Base-by-base conservation (phyloP, 2,797 vertebrate genomes). In the Sebastes aleutianus region DNA sequence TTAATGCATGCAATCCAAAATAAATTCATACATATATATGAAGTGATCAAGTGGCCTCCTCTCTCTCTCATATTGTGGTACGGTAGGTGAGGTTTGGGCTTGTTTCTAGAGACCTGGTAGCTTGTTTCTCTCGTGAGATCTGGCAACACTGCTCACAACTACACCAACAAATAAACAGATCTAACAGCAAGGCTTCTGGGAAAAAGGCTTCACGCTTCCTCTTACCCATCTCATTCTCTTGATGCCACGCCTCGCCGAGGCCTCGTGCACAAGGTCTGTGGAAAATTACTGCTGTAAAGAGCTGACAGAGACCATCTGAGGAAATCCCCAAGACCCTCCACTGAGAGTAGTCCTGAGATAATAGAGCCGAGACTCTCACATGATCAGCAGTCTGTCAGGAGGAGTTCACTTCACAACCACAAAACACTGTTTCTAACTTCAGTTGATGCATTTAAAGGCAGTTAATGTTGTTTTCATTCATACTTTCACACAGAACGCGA, bases 231-330 rank as follows among this genome's bases (percentile, higher is more conserved):
- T 84, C 74, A 58, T 63, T 88, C 67, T 56, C 71, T 77, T 79
- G n/a, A 68, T 75, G 79, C 93, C 93, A 91, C 93, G 84, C 93
- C 93, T 92, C 74, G 3, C 82, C 64, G 64, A 90, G 86, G 88
- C 90, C 87, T 82, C 80, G 47, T 78, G 83, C 76, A 63, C 36
- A 58, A 79, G 78, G 85, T 90, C 91, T 91, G 91, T 96, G 95
- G 96, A 95, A 96, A 96, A 95, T 93, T 95, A 95, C 96, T 84
- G 90, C 91, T 87, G 82, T 79, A 78, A 85, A 80, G 85, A 87
- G 90, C 92, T 91, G 86, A 85, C 90, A 88, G 87, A 87, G 77
- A 89, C 82, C 88, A 78, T 91, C 80, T 67, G 85, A 94, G 92
- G 92, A 94, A 93, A 91, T 91, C 89, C 89, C 88, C 86, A 87